Base-by-base conservation (phyloP, 2,113 vertebrate genomes). In the Hypomesus transpacificus region DNA sequence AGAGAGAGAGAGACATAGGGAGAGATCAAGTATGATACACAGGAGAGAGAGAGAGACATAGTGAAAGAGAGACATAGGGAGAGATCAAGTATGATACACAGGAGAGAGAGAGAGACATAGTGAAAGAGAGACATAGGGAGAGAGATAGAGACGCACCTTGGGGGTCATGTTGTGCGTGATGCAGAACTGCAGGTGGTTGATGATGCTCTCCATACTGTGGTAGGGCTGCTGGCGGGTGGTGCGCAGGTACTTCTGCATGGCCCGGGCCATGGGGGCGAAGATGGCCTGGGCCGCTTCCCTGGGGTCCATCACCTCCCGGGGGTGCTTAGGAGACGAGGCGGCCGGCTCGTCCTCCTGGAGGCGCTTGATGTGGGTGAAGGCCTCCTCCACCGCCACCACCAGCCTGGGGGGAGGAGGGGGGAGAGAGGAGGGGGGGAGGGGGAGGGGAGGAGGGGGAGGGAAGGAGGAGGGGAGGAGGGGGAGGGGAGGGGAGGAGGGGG, bases 121-220 rank as follows among this genome's bases (percentile, higher is more conserved):
- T 24, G 24, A 24, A 3, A 26, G 24, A 26, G 24, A 26, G 24
- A 26, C 22, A 50, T 61, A 69, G 68, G 75, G 82, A 82, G 74
- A 74, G 70, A 79, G 73, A 24, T 31, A 1, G 1, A 17, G n/a
- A 1, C 22, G 54, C 39, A 96, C 96, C 94, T 97, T 98, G 75
- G 97, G 96, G 0, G 95, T 96, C 96, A 99, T 98, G 91, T 97
- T 97, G 1, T 99, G 96, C 0, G 96, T 98, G 92, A 99, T 97
- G 91, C 97, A 98, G 92, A 98, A 98, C 85, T 98, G 95, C 3
- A 99, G 92, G 88, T 98, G 97, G 28, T 95, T 94, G 63, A 99
- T 92, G 88, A 99, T 99, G 93, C 96, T 97, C 93, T 99, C 97
- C 97, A 99, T 99, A 84, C 94, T 96, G 91, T 98, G 97, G 88